Base-by-base conservation (phyloP, 2,797 vertebrate genomes). In the Psittacula echo region DNA sequence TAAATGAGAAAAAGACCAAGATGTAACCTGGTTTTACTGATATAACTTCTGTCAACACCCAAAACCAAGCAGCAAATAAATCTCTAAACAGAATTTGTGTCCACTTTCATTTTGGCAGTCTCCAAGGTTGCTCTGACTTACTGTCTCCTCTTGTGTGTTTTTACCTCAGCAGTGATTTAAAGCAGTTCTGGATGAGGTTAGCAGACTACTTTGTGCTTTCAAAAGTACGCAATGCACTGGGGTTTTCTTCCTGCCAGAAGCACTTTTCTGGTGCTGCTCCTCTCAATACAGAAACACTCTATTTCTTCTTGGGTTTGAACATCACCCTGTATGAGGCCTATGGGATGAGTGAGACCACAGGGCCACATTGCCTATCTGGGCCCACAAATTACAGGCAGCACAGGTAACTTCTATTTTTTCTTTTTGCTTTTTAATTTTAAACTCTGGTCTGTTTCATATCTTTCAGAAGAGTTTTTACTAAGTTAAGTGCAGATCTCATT, bases 331-430 rank as follows among this genome's bases (percentile, higher is more conserved):
- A 98, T 30, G 98, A 99, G 12, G 98, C 97, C 17, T 99, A 99
- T 4, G 99, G 99, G 44, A 98, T 99, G 98, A 99, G 98, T 4
- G 99, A 99, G 96, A 98, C 98, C 88, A 97, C 98, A 5, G 99
- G 99, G n/a, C 98, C 98, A 22, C 99, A 99, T 74, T 99, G 98
- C 91, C 98, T 99, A 51, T 99, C 98, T 75, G 97, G 98, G 68
- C 98, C 98, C 3, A 89, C 92, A 21, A 96, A 96, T 84, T 98
- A 98, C 97, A 98, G 97, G 87, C 98, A 97, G 12, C 94, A 96
- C 89, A 99, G 98, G 99, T 98, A 94, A 96, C 64, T 16, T 26
- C 5, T 27, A 9, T 30, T 39, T 13, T 48, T 44, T 5, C 3
- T 42, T 23, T 22, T 26, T 23, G 29, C 12, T 32, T 42, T 23